Conservation (phyloP, 2,888 invertebrate species). For the Icerya purchasi region DNA sequence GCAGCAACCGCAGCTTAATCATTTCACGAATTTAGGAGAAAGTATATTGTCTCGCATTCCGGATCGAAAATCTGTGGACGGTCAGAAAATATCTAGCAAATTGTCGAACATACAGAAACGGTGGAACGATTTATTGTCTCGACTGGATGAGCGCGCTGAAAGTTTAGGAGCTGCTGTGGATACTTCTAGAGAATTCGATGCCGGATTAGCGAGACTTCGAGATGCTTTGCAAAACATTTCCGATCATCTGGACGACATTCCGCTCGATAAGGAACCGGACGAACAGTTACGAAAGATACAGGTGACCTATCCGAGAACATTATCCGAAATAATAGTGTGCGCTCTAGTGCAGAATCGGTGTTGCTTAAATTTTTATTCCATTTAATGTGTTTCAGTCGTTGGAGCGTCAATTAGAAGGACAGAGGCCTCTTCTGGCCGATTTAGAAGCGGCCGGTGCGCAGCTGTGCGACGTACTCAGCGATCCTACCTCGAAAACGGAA, state of each 20-base stretch:
- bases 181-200: slow-evolving; percentile 80
- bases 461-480: slow-evolving; percentile 65
- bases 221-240: slow-evolving; percentile 73
- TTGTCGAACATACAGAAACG: slow-evolving; percentile 43
- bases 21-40: slow-evolving; percentile 59
- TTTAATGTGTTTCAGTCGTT: slow-evolving; percentile 33
- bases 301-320: too few relatives aligned
- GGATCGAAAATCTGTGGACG: slow-evolving; percentile 34
- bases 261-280: slow-evolving; percentile 59
- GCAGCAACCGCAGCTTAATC: slow-evolving; percentile 73
- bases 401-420: slow-evolving; percentile 71
- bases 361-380: too few relatives aligned
- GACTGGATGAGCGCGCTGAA: slow-evolving; percentile 69
- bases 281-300: slow-evolving; percentile 72
- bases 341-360: too few relatives aligned
- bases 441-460: slow-evolving; percentile 76
- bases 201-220: slow-evolving; percentile 55
- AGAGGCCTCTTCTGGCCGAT: slow-evolving; percentile 67
- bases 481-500: slow-evolving; percentile 74
- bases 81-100: slow-evolving; percentile 44
- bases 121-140: slow-evolving; percentile 34
- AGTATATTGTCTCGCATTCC: slow-evolving; percentile 39
- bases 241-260: slow-evolving; percentile 65
- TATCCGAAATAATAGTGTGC: too few relatives aligned
- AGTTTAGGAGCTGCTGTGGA: slow-evolving; percentile 78